phyloP scores from a whole-genome alignment of 64 coral and sea anemone genomes.

The Platygyra sinensis region DNA sequence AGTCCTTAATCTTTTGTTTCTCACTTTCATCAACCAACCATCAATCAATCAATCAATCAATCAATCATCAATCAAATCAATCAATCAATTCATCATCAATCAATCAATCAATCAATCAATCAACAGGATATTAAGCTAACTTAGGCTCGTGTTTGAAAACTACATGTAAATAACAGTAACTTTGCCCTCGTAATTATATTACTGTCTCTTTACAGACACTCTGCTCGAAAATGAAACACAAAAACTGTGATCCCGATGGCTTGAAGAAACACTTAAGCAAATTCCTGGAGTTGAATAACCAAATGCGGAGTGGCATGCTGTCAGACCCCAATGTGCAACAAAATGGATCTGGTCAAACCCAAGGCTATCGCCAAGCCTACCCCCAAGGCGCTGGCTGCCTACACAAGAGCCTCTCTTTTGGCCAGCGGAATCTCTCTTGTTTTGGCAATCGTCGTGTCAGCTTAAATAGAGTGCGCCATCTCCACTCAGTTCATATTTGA shows the following conservation, averaged over 20 bases:
- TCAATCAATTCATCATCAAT: too few relatives aligned
- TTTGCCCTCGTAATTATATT: not conserved
- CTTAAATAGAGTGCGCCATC: not conserved
- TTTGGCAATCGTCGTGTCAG: not conserved
- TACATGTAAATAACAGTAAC: not conserved
- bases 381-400: not conserved
- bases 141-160: not conserved
- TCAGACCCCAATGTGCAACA: conserved; percentile 1
- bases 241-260: not conserved
- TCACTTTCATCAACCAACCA: not conserved
- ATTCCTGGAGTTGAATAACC: conserved; percentile 11
- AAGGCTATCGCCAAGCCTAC: not conserved
- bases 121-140: not conserved
- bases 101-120: too few relatives aligned
- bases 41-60: conserved; percentile 42
- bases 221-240: conserved; percentile 8
- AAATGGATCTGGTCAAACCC: not conserved
- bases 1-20: not conserved
- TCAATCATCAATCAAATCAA: not conserved
- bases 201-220: not conserved
- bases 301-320: conserved; percentile 15
- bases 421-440: conserved; percentile 7
- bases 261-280: not conserved
- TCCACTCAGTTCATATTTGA: too few relatives aligned
- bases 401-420: not conserved